Evolutionary conservation across 2,113 vertebrate species (phyloP), one percentile per base, ranked within the genome.

Genomic region (Melierax canorus): DNA sequence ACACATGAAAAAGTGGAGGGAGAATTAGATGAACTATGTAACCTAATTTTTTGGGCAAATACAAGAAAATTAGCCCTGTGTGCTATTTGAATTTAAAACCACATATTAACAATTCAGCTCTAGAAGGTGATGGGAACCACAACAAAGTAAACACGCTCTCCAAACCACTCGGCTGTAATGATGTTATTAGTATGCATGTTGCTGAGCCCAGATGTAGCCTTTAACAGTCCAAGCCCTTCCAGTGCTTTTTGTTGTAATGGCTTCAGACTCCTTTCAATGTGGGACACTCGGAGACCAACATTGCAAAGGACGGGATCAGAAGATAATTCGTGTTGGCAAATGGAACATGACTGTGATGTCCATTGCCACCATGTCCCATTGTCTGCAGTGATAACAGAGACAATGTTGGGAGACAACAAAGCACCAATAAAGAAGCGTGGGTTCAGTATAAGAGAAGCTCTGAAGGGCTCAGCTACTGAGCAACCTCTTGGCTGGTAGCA

Each of bases 171-270:
- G 98, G 98, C 98, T 98, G 98, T 99, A 99, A 99, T 99, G 98
- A 99, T 98, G 98, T 98, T 98, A 99, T 99, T 99, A 99, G 98
- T 99, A 99, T 99, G 99, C 99, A 99, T 99, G 99, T 99, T 99
- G 98, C 99, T 98, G 98, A 99, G 98, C 98, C 98, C 98, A 99
- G 98, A 99, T 99, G 99, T 98, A 99, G 99, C 98, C 98, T 99
- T 99, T 99, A 99, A 99, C 98, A 99, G 98, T 98, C 98, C 98
- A 97, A 98, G 98, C 98, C 98, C 98, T 98, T 98, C 98, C 97
- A 98, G 93, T 97, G 97, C 97, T 98, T 98, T 98, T 97, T 98
- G 98, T 99, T 99, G 96, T 98, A 98, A 98, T 98, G 98, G 98
- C 97, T 98, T 98, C 98, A 98, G 98, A 98, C 97, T 98, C 97